Evolutionary conservation across 2,113 vertebrate genomes (phyloP).

Genomic region (Hiodon tergisus): DNA sequence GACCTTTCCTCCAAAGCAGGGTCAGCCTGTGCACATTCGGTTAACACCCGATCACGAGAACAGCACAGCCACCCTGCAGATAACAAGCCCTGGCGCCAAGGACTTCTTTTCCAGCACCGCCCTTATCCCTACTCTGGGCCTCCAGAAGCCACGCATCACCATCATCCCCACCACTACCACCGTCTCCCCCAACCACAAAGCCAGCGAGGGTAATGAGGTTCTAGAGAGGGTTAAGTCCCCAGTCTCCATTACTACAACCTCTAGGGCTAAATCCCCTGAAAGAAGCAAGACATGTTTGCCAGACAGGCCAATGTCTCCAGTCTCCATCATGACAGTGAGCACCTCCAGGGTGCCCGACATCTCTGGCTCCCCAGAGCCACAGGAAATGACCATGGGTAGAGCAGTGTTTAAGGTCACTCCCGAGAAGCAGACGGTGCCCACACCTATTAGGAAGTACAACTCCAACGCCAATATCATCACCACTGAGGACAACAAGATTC

Average conservation of each 20-base stretch:
- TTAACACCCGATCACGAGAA: constrained; percentile 87
- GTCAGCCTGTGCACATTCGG: constrained; percentile 85
- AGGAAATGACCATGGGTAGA: constrained; percentile 84
- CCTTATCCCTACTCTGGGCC: constrained; percentile 78
- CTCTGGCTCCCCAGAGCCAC: constrained; percentile 69
- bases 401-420: constrained; percentile 92
- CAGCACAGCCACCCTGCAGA: constrained; percentile 84
- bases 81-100: constrained; percentile 76
- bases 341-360: constrained; percentile 69
- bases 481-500: constrained; percentile 94
- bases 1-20: constrained; percentile 79
- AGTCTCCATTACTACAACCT: constrained; percentile 86
- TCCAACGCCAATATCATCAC: constrained; percentile 79
- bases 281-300: constrained; percentile 53
- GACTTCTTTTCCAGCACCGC: constrained; percentile 83
- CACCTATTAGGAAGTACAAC: constrained; percentile 75
- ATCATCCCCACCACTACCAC: constrained; percentile 82
- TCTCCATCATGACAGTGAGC: constrained; percentile 82
- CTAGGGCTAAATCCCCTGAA: constrained; percentile 81
- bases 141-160: constrained; percentile 87
- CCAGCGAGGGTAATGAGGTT: constrained; percentile 54
- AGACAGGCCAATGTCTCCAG: constrained; percentile 75
- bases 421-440: constrained; percentile 84
- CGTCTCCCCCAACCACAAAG: constrained; percentile 65
- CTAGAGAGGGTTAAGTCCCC: constrained; percentile 84